A percentile compares a stretch with the other conserved stretches of the same genome.
These are phyloP conservation scores for Conopomorpha cramerella DNA, from an alignment of 1,140 invertebrate genomes.

Conservation along the genomic window DNA sequence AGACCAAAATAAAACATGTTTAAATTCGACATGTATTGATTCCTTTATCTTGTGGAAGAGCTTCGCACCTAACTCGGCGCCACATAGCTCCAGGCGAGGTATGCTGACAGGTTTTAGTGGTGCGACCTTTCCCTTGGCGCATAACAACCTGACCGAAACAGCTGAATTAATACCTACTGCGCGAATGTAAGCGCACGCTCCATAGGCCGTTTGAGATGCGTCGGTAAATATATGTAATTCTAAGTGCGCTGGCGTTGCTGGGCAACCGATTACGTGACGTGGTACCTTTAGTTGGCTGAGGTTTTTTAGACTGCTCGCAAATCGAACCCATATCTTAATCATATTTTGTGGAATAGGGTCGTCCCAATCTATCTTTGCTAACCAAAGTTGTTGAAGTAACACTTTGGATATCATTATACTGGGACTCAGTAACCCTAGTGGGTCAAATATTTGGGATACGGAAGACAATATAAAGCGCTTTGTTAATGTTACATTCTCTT, in stretches of 20 bases:
- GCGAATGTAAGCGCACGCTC: constrained; percentile 14
- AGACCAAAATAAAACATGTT: constrained; percentile 6
- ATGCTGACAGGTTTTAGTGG: background rate
- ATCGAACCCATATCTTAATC: background rate
- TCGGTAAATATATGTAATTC: constrained; percentile 2
- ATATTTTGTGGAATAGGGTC: constrained; percentile 10
- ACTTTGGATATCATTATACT: constrained; percentile 15
- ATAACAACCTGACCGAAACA: background rate
- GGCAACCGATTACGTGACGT: background rate
- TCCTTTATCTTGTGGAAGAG: constrained; percentile 2
- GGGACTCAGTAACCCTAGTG: constrained; percentile 12
- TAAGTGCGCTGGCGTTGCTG: background rate
- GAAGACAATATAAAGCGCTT: constrained; percentile 16
- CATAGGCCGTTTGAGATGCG: constrained; percentile 10
- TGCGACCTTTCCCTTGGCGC: background rate
- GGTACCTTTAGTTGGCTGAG: background rate
- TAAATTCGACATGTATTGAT: background rate
- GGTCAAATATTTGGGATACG: constrained; percentile 18
- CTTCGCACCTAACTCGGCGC: background rate
- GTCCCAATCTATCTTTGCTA: constrained; percentile 13
- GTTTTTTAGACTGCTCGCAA: background rate
- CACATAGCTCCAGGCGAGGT: constrained; percentile 1
- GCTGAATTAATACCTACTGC: background rate
- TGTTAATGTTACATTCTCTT: constrained; percentile 7
- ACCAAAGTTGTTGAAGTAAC: constrained; percentile 16